Base-by-base conservation (phyloP, 2,888 invertebrate genomes). In the Stenotaenia linearis region DNA sequence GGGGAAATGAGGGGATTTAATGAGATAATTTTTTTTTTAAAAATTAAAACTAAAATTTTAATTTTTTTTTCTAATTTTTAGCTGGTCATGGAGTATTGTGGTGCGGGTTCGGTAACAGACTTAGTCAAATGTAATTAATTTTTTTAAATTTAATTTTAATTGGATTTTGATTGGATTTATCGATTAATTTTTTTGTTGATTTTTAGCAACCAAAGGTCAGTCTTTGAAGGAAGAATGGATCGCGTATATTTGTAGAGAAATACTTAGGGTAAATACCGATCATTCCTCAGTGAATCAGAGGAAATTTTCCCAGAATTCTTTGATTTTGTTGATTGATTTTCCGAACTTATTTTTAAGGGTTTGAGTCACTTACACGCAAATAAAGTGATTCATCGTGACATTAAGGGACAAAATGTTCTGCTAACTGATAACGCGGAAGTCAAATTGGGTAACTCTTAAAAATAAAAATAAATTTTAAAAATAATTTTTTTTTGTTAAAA, bases 201-300 rank as follows among this genome's bases (percentile, higher is more conserved):
- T 83, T 83, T 61, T 84, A 88, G 88, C 97, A 82, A 98, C 98
- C 82, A 98, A 99, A 89, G 98, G 98, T 79, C 97, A 96, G 87
- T 95, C 95, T 82, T 89, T 99, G 84, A 98, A 98, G 88, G 99
- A 99, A 88, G 99, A 99, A 89, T 99, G 99, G 98, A 99, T 99
- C 86, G 98, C 99, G 80, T 99, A 99, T 87, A 97, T 99, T 84
- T 98, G 97, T 86, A 91, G 89, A 80, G 99, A 87, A 95, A 99
- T 91, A 79, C 84, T 89, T 77, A 83, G 88, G 84, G 88, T 88
- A 83, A 82, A 35, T 76, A 32, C 35, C 21, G 1, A 15, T 6
- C 32, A 23, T 56, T 56, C 18, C 56, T 56, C 6, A 37, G 25
- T 61, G 61, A 61, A 61, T 61, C 61, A 61, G 6, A 45, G n/a